These are phyloP conservation scores for Microcebus tavaratra DNA, from an alignment of 2,113 vertebrate genomes.

Conservation along the genomic window DNA sequence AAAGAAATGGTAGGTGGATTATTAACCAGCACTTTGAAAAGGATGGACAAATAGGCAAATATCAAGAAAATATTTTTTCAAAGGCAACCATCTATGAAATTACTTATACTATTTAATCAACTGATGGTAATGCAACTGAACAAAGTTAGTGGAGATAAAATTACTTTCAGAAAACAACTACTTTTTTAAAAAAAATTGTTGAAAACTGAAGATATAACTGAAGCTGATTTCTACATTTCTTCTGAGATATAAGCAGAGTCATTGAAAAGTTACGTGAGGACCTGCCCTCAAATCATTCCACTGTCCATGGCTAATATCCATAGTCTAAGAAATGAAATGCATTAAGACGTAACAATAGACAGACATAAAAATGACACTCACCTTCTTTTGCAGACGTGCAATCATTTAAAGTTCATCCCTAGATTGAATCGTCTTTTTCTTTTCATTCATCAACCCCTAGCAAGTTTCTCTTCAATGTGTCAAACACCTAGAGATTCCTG, in stretches of 20 bases:
- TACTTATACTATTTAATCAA: neutral
- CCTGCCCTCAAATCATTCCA: neutral
- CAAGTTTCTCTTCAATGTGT: neutral
- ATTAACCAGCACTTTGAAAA: neutral
- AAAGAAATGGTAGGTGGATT: neutral
- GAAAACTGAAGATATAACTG: neutral
- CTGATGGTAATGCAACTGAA: neutral
- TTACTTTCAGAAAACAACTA: neutral
- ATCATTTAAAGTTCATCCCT: neutral
- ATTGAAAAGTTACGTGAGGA: neutral
- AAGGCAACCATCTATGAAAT: neutral
- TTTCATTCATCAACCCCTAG: neutral
- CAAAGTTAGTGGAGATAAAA: neutral
- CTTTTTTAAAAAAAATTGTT: neutral
- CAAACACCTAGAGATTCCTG: constrained; percentile 40
- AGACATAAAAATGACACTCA: constrained; percentile 56
- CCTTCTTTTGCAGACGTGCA: constrained; percentile 60
- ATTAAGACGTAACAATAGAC: neutral
- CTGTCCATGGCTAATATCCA: neutral
- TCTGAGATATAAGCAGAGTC: neutral
- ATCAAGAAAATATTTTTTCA: neutral
- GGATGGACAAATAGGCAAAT: neutral
- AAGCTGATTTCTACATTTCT: neutral
- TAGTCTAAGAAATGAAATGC: neutral
- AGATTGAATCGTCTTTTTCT: neutral